Evolutionary conservation across 2,888 invertebrate genomes (phyloP).

Genomic region (Aromia moschata): DNA sequence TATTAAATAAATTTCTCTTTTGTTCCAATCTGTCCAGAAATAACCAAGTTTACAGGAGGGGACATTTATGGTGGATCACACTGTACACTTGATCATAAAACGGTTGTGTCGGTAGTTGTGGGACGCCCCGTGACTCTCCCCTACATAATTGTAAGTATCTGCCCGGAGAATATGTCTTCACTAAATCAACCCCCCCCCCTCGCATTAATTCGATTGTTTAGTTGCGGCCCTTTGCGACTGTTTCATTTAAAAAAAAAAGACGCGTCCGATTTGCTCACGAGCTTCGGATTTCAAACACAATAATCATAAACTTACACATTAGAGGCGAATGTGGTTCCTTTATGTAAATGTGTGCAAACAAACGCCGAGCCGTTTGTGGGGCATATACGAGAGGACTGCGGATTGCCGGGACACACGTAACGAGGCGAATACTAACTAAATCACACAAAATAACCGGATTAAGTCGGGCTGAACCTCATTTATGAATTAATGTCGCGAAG

Average conservation of each 20-base stretch:
- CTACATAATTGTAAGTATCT: no score
- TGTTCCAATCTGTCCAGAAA: no score
- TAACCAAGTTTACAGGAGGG: no score
- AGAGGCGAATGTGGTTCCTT: slow-evolving; percentile 49
- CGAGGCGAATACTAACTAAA: slow-evolving; percentile 52
- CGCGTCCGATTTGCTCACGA: not conserved
- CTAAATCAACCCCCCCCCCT: no score
- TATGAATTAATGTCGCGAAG: no score
- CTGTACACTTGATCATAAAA: no score
- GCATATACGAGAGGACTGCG: slow-evolving; percentile 50
- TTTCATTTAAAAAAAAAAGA: not conserved
- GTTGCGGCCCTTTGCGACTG: not conserved
- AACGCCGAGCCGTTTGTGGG: slow-evolving; percentile 49
- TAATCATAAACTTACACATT: slow-evolving; percentile 37
- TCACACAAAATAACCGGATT: slow-evolving; percentile 40
- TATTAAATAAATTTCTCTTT: no score
- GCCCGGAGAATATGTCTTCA: no score
- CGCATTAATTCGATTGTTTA: not conserved
- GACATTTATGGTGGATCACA: no score
- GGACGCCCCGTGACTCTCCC: no score
- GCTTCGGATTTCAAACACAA: slow-evolving; percentile 20
- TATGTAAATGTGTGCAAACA: slow-evolving; percentile 54
- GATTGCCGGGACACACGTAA: slow-evolving; percentile 52
- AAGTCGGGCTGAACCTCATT: slow-evolving; percentile 34
- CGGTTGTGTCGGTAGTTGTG: no score